Conservation (phyloP, 2,113 vertebrate species). For the Rhinichthys klamathensis region DNA sequence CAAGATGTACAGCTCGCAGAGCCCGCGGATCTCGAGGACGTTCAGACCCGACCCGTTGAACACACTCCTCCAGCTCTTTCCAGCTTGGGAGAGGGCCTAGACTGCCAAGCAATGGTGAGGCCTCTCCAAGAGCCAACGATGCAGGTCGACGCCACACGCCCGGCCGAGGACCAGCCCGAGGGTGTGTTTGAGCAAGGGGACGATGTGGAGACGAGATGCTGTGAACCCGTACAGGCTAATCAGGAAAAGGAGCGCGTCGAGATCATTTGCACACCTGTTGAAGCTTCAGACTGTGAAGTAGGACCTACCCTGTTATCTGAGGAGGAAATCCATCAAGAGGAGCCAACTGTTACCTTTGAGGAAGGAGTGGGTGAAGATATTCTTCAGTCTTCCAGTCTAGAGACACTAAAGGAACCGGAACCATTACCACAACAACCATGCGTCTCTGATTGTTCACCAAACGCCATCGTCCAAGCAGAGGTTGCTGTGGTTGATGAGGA, state of each 20-base stretch:
- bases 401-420: conserved; percentile 48
- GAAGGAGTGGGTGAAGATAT: conserved; percentile 59
- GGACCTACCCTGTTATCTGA: conserved; percentile 62
- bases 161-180: conserved; percentile 51
- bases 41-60: conserved; percentile 76
- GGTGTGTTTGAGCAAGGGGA: conserved; percentile 62
- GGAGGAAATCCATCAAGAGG: conserved; percentile 62
- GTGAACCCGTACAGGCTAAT: conserved; percentile 51
- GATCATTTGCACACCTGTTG: conserved; percentile 65
- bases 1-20: conserved; percentile 80
- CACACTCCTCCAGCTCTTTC: conserved; percentile 64
- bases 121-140: conserved; percentile 68
- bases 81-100: conserved; percentile 64
- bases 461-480: neutral
- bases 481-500: conserved; percentile 25
- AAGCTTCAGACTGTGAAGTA: conserved; percentile 63
- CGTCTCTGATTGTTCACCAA: conserved; percentile 17
- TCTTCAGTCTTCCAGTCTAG: too few relatives aligned
- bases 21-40: conserved; percentile 84
- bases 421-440: conserved; percentile 9
- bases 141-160: conserved; percentile 49
- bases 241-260: conserved; percentile 49
- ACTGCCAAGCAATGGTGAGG: conserved; percentile 69
- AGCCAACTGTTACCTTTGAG: conserved; percentile 67
- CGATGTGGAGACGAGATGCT: conserved; percentile 57